Evolutionary conservation across 2,797 vertebrate species (phyloP).

Genomic region (Enoplosus armatus): DNA sequence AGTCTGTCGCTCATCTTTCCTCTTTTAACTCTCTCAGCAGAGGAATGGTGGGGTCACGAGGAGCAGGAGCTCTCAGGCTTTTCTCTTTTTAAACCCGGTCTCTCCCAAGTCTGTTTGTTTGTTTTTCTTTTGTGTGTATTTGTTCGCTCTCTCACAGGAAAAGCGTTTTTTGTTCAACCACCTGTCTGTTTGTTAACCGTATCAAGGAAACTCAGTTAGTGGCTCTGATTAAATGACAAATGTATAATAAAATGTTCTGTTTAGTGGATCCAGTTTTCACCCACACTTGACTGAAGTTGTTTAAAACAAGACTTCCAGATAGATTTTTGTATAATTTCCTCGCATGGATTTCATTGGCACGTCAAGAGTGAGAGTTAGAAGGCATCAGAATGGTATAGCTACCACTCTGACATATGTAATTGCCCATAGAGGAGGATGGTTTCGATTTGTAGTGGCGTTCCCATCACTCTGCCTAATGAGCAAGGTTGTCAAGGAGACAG

Average conservation of each 20-base stretch:
- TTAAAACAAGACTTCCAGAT: constrained; percentile 2
- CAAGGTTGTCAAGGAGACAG: constrained; percentile 66
- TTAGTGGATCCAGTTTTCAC: constrained; percentile 15
- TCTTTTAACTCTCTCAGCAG: constrained; percentile 61
- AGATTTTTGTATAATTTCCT: constrained; percentile 2
- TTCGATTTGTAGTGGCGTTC: constrained; percentile 59
- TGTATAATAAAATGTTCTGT: background rate
- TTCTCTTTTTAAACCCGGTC: constrained; percentile 27
- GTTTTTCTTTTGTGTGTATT: constrained; percentile 42
- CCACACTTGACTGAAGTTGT: background rate
- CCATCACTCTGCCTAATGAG: constrained; percentile 65
- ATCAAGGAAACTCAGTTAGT: constrained; percentile 22
- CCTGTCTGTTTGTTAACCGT: constrained; percentile 36
- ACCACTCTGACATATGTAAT: constrained; percentile 47
- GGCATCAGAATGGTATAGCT: constrained; percentile 22
- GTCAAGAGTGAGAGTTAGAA: background rate
- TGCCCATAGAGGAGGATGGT: constrained; percentile 45
- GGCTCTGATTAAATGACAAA: constrained; percentile 14
- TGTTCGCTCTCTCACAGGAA: constrained; percentile 21
- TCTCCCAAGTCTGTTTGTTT: constrained; percentile 37
- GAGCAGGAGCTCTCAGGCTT: constrained; percentile 43
- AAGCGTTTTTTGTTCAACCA: constrained; percentile 8
- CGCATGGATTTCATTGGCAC: constrained; percentile 26
- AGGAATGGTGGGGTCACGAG: constrained; percentile 66
- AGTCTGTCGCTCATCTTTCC: constrained; percentile 69